Base-by-base conservation (phyloP, 2,888 invertebrate genomes). In the Eristalis pertinax region DNA sequence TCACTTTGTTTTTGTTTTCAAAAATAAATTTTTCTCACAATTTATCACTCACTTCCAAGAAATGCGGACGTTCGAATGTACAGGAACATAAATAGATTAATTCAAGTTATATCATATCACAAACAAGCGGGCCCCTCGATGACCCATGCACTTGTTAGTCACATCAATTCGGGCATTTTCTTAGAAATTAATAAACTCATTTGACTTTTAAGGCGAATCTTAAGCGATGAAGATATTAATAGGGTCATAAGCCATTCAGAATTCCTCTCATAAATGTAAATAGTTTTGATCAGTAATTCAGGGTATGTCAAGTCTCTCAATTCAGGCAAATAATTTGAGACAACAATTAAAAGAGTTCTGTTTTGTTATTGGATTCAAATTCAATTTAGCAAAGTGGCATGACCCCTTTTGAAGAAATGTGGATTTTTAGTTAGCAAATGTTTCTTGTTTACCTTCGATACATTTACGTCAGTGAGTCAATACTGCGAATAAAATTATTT, bases 61-160 rank as follows among this genome's bases (percentile, higher is more conserved):
- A 50, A 50, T 50, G 50, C 19, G 50, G 50, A 50, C 50, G 19
- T n/a, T n/a, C n/a, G 1, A 43, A 13, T 43, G 43, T 15, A 15
- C 35, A n/a, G 4, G 3, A 41, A 65, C 11, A 65, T 65, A 29
- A 13, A 29, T 65, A 38, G 38, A 65, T 41, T 24, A 19, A 11
- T 41, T 35, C 35, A 11, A 10, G 11, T 64, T 64, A 24, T 60
- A 60, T 60, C 43, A 60, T 50, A 50, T 68, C 43, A 7, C 11
- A 8, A 13, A 7, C 11, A 8, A 13, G 41, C 19, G 35, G 3
- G 26, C 15, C n/a, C 26, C 43, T 1, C 50, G 19, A 50, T 50
- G 50, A 29, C 29, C 50, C 67, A 29, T 67, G 67, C 43, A 68
- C 43, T 32, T 56, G 32, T 22, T 50, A 56, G 68, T 32, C 67